Percentiles rank a stretch among this genome's conserved stretches.
Evolutionary conservation across 1,140 invertebrate species (phyloP).

Genomic region (Medauroidea extradentata): DNA sequence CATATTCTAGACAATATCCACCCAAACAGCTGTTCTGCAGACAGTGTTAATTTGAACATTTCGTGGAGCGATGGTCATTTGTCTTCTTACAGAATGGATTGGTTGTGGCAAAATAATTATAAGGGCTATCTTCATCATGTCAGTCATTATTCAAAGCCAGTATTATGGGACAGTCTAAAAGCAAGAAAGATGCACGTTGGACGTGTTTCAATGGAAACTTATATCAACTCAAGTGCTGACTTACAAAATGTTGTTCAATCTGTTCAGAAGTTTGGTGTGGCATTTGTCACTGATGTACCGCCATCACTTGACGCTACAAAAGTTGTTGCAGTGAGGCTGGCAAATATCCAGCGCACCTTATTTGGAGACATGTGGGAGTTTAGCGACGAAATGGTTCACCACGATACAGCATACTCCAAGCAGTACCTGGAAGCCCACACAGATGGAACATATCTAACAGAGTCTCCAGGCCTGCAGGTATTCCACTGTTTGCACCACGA

Average conservation of each 20-base stretch:
- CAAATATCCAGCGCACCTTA: slow-evolving; percentile 55
- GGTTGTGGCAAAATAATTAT: slow-evolving; percentile 40
- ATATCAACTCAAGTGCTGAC: slow-evolving; percentile 37
- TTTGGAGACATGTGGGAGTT: slow-evolving; percentile 63
- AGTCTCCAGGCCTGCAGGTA: slow-evolving; percentile 64
- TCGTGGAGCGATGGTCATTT: slow-evolving; percentile 41
- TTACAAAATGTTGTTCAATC: slow-evolving; percentile 40
- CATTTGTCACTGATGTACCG: slow-evolving; percentile 44
- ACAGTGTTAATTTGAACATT: slow-evolving; percentile 19
- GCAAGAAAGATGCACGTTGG: slow-evolving; percentile 33
- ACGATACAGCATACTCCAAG: slow-evolving; percentile 63
- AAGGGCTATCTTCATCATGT: slow-evolving; percentile 18
- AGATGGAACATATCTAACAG: slow-evolving; percentile 67
- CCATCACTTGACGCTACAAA: slow-evolving; percentile 48
- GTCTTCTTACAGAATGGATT: slow-evolving; percentile 41
- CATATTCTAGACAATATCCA: slow-evolving; percentile 38
- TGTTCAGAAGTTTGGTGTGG: slow-evolving; percentile 45
- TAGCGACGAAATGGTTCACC: slow-evolving; percentile 48
- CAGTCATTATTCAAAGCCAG: slow-evolving; percentile 14
- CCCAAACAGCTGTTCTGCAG: slow-evolving; percentile 21
- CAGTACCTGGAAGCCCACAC: slow-evolving; percentile 48
- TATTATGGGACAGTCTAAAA: slow-evolving; percentile 39
- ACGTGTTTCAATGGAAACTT: slow-evolving; percentile 35
- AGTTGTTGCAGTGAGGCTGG: slow-evolving; percentile 46
- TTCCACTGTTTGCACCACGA: slow-evolving; percentile 63